Evolutionary conservation across 2,797 vertebrate genomes (phyloP).

Genomic region (Allochrocebus solatus): DNA sequence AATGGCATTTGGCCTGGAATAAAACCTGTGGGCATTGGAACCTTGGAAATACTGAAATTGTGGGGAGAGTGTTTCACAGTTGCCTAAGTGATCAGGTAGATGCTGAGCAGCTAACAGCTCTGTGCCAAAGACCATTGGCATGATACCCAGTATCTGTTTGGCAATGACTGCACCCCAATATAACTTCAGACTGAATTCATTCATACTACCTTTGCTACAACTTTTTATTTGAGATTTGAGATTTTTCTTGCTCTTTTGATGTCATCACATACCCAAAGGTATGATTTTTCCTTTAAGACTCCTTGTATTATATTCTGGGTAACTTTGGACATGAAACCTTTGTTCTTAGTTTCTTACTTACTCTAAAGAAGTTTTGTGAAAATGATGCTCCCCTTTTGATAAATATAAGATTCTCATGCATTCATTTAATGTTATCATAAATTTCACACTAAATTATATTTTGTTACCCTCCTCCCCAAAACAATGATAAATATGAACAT

Average conservation of each 20-base stretch:
- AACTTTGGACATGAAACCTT: background rate
- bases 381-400: background rate
- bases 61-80: background rate
- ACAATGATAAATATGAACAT: background rate
- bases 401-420: background rate
- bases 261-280: constrained; percentile 1
- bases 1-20: background rate
- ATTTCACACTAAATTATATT: background rate
- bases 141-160: background rate
- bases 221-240: background rate
- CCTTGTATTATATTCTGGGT: background rate
- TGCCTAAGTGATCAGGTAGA: background rate
- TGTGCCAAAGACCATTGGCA: background rate
- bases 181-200: background rate
- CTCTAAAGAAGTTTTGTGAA: background rate
- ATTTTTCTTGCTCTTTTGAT: constrained; percentile 27
- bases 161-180: background rate
- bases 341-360: constrained; percentile 21
- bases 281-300: background rate
- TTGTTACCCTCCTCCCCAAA: background rate
- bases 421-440: constrained; percentile 7
- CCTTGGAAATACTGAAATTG: background rate
- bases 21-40: background rate
- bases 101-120: background rate
- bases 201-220: background rate